phyloP scores from a whole-genome alignment of 2,888 invertebrate genomes.

The Lottia gigantea region DNA sequence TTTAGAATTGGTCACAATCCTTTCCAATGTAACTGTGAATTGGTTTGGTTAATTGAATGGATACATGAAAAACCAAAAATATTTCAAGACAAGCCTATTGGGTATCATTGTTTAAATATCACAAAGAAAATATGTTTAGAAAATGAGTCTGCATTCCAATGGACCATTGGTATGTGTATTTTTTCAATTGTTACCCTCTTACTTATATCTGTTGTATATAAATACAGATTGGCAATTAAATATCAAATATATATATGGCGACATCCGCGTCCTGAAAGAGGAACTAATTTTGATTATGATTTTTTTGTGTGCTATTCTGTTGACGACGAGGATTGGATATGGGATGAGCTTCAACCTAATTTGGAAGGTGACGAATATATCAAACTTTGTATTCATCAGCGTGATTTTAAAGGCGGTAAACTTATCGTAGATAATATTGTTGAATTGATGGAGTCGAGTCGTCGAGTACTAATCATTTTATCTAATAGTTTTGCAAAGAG shows the following conservation, averaged over 20 bases:
- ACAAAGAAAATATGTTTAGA: neutral
- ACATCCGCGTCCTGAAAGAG: conserved; percentile 35
- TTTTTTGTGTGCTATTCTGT: conserved; percentile 79
- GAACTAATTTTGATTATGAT: conserved; percentile 71
- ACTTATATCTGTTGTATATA: neutral
- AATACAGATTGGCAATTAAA: neutral
- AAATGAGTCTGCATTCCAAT: neutral
- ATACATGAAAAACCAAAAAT: neutral
- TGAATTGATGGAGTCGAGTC: conserved; percentile 77
- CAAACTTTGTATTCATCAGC: conserved; percentile 76
- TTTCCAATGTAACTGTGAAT: conserved; percentile 74
- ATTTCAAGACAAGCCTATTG: neutral
- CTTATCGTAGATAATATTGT: conserved; percentile 80
- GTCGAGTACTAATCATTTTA: conserved; percentile 75
- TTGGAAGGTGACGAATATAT: conserved; percentile 72
- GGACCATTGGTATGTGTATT: neutral
- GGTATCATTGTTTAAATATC: neutral
- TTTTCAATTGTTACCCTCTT: neutral
- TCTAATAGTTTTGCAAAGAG: conserved; percentile 76
- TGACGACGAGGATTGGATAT: conserved; percentile 76
- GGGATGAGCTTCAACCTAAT: conserved; percentile 75
- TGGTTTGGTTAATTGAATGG: conserved; percentile 48
- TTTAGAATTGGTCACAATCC: conserved; percentile 73
- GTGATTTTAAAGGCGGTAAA: conserved; percentile 79
- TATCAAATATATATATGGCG: conserved; percentile 1